Base-by-base conservation (phyloP, 2,113 vertebrate genomes). In the Ailurus styani region DNA sequence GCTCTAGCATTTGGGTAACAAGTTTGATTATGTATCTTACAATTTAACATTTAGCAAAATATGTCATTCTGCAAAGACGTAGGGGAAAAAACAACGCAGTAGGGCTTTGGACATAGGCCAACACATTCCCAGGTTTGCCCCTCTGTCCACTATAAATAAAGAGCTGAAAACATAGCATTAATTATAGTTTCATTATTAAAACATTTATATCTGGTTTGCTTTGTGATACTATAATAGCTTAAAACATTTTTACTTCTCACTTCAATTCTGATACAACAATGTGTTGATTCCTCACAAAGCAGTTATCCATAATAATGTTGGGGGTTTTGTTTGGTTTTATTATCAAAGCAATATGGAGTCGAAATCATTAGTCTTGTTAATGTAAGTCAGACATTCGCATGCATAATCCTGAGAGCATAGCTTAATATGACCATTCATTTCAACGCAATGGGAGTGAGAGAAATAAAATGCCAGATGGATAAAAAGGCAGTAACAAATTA, bases 381-480 rank as follows among this genome's bases (percentile, higher is more conserved):
- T 95, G 4, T 20, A 89, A 91, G 9, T 79, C 52, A 25, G 60
- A 94, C 86, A 37, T 72, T 84, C 1, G 34, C 82, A 91, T 64
- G 45, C 62, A 10, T 96, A 93, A 95, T 93, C 70, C 23, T 72
- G 45, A 97, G 81, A 84, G 84, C 79, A 89, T 3, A 54, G 14
- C 42, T 95, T 92, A 97, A 94, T 83, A 70, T 64, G n/a, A 96
- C 62, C 50, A 94, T 98, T 97, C 75, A 90, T 98, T 96, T 97
- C 20, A 94, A 84, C 66, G 78, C 92, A 97, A 82, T 40, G 45
- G 37, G 31, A 93, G 50, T 52, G 57, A 95, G 77, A 27, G 29
- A 37, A 96, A 97, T 87, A 97, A 98, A 98, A 96, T 57, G 94
- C 90, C 57, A 97, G 86, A 94, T 73, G 97, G 81, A 92, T 88